phyloP scores from a whole-genome alignment of 2,888 invertebrate genomes.

The Cacoxenus indagator region DNA sequence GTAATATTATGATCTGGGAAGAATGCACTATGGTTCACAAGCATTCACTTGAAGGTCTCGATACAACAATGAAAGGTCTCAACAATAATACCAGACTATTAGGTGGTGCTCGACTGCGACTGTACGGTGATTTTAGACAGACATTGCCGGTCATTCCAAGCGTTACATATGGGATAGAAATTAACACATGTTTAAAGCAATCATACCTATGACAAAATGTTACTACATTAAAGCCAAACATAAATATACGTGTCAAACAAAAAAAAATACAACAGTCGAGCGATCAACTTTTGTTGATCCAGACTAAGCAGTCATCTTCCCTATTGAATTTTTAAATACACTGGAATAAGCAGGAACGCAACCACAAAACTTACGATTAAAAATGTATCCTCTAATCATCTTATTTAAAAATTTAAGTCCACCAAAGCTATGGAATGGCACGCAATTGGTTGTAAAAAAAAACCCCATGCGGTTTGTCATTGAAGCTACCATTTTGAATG shows the following conservation, averaged over 20 bases:
- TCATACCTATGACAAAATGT: background rate
- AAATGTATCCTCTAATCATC: constrained; percentile 27
- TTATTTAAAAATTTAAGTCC: constrained; percentile 28
- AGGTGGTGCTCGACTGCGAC: background rate
- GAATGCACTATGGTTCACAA: constrained; percentile 55
- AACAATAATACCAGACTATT: constrained; percentile 8
- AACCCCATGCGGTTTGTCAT: constrained; percentile 52
- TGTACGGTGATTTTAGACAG: background rate
- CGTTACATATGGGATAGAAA: constrained; percentile 21
- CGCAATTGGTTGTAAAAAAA: constrained; percentile 45
- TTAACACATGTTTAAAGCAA: constrained; percentile 15
- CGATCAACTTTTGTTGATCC: constrained; percentile 20
- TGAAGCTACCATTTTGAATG: constrained; percentile 44
- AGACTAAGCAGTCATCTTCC: constrained; percentile 29
- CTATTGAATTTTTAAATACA: background rate
- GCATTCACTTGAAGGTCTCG: constrained; percentile 30
- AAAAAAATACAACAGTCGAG: constrained; percentile 30
- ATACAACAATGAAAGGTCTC: constrained; percentile 20
- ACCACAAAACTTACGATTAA: constrained; percentile 28
- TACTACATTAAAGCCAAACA: background rate
- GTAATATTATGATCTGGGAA: constrained; percentile 54
- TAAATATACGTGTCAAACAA: constrained; percentile 23
- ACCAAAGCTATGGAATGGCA: constrained; percentile 43
- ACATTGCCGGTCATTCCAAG: constrained; percentile 20
- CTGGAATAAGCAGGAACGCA: constrained; percentile 34